Conservation (phyloP, 2,113 vertebrate species). For the Scomber colias region DNA sequence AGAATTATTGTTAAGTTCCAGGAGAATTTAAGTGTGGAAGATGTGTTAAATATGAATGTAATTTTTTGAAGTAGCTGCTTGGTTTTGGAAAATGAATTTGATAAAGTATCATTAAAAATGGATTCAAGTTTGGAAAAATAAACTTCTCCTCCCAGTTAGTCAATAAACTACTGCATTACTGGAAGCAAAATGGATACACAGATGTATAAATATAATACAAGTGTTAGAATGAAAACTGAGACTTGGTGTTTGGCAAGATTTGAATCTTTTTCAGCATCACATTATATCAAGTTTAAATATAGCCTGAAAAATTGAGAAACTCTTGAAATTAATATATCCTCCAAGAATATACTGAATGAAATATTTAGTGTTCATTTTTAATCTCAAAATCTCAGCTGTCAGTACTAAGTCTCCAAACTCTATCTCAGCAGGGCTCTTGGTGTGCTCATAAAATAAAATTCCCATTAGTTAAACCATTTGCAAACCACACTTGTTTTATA, state of each 20-base stretch:
- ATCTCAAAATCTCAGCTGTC: constrained; percentile 14
- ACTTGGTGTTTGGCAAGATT: not conserved
- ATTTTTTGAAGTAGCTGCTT: not conserved
- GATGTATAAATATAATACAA: not conserved
- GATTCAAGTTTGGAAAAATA: not conserved
- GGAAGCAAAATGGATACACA: not conserved
- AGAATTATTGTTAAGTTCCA: not conserved
- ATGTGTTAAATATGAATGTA: constrained; percentile 30
- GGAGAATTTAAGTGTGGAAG: constrained; percentile 1
- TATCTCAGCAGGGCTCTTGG: not conserved
- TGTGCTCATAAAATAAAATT: constrained; percentile 27
- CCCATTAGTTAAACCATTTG: constrained; percentile 31
- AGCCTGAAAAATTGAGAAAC: not conserved
- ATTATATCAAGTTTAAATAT: not conserved
- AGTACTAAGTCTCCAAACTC: not conserved
- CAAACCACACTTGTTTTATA: constrained; percentile 15
- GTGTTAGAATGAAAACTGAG: too few species aligned
- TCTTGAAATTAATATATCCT: not conserved
- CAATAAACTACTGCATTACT: not conserved
- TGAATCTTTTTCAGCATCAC: not conserved
- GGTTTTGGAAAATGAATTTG: not conserved
- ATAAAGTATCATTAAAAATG: not conserved
- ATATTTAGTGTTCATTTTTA: constrained; percentile 1
- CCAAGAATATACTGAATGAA: not conserved
- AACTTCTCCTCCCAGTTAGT: not conserved